A percentile compares a stretch with the other conserved stretches of the same genome.
phyloP scores from a whole-genome alignment of 2,113 vertebrate species.

The Rhagologus leucostigma region DNA sequence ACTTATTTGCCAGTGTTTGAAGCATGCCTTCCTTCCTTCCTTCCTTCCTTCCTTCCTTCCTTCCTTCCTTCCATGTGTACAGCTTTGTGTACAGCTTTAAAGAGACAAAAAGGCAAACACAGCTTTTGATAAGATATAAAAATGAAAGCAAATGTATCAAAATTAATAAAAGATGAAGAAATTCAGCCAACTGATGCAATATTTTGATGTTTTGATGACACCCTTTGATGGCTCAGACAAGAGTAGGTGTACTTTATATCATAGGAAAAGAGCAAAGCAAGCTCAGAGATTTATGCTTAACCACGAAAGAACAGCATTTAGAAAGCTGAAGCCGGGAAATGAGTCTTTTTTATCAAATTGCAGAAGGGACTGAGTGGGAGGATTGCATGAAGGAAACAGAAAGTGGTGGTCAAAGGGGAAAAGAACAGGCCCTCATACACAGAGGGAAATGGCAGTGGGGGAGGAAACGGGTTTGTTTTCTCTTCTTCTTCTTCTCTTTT shows the following conservation, averaged over 20 bases:
- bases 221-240: neutral
- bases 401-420: neutral
- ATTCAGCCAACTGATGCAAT: neutral
- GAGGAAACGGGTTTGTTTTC: neutral
- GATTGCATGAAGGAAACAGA: neutral
- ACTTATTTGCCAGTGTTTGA: neutral
- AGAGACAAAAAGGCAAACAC: neutral
- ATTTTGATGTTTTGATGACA: neutral
- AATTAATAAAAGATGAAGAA: conserved; percentile 16
- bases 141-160: neutral
- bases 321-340: conserved; percentile 16
- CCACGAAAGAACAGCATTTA: neutral
- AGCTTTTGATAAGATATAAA: neutral
- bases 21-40: neutral
- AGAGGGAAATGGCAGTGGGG: neutral
- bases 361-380: conserved; percentile 37
- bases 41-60: neutral
- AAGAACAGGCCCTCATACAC: neutral
- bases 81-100: neutral
- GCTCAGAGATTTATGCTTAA: neutral
- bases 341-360: neutral
- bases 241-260: neutral
- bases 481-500: neutral
- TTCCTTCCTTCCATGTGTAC: neutral
- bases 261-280: neutral